These are phyloP conservation scores for Macrobrachium nipponense DNA, from an alignment of 1,140 invertebrate genomes.

Conservation along the genomic window DNA sequence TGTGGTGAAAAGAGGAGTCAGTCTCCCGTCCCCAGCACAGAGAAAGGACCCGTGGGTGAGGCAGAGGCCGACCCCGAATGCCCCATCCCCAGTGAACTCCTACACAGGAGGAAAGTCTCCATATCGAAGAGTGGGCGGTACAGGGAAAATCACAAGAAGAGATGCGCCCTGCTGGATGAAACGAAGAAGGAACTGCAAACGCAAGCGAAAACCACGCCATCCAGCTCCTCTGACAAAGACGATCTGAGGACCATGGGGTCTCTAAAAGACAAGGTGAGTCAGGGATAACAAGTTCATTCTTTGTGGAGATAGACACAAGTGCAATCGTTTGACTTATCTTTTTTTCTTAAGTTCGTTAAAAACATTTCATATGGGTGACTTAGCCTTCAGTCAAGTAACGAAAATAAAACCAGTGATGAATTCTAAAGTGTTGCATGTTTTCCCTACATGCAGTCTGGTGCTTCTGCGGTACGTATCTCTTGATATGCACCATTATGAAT, in stretches of 20 bases:
- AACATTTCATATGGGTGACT: too few relatives aligned
- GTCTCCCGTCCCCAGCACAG: not conserved
- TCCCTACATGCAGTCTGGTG: too few relatives aligned
- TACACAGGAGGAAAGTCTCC: slow-evolving; percentile 37
- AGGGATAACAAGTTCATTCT: too few relatives aligned
- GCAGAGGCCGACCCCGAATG: slow-evolving; percentile 3
- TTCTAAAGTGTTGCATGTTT: too few relatives aligned
- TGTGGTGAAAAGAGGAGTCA: not conserved
- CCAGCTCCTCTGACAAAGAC: not conserved
- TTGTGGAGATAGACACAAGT: too few relatives aligned
- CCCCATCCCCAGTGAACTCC: slow-evolving; percentile 8
- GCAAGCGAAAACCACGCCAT: not conserved
- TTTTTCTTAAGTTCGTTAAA: too few relatives aligned
- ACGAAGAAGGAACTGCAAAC: not conserved
- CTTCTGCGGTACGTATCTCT: too few relatives aligned
- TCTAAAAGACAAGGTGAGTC: not conserved
- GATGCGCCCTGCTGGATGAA: slow-evolving; percentile 3
- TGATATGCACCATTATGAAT: too few relatives aligned
- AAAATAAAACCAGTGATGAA: too few relatives aligned
- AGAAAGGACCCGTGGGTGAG: slow-evolving; percentile 12
- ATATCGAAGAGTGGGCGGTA: slow-evolving; percentile 38
- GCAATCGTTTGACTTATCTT: too few relatives aligned
- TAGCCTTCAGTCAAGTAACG: too few relatives aligned
- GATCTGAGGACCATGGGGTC: not conserved
- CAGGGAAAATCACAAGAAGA: slow-evolving; percentile 43